Percentiles rank a stretch among this genome's conserved stretches.
Evolutionary conservation across 2,888 invertebrate species (phyloP).

Genomic region (Clostera curtula): DNA sequence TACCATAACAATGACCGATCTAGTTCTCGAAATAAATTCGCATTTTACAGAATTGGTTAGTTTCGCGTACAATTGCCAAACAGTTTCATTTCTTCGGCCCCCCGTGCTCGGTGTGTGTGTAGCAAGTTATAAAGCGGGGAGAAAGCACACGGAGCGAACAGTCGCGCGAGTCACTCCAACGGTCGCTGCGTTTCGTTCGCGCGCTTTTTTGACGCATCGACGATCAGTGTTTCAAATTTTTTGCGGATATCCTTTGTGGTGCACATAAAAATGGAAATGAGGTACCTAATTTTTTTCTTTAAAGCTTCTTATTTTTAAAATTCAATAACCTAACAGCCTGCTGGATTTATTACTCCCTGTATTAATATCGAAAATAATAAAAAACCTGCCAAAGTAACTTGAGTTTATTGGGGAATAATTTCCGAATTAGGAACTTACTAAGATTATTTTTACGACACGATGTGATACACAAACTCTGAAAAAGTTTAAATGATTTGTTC

Average conservation of each 20-base stretch:
- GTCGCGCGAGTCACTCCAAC: conserved; percentile 36
- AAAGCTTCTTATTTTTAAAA: no score
- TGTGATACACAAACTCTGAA: no score
- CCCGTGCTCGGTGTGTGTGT: conserved; percentile 28
- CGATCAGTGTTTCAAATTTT: conserved; percentile 40
- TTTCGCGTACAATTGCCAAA: conserved; percentile 57
- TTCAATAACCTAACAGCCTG: no score
- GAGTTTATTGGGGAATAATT: no score
- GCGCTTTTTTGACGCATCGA: conserved; percentile 45
- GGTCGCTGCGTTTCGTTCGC: conserved; percentile 34
- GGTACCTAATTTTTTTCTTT: conserved; percentile 38
- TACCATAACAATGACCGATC: conserved; percentile 20
- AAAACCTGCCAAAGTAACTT: no score
- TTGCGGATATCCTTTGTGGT: conserved; percentile 31
- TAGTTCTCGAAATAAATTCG: conserved; percentile 32
- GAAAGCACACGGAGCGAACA: conserved; percentile 61
- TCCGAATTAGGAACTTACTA: no score
- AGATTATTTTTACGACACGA: no score
- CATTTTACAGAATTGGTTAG: conserved; percentile 43
- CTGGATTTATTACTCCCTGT: no score
- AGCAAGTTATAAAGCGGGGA: conserved; percentile 65
- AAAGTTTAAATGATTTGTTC: no score
- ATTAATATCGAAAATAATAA: no score
- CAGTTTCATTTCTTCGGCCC: conserved; percentile 57
- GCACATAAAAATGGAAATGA: conserved; percentile 42